A percentile compares a stretch with the other conserved stretches of the same genome.
phyloP scores from a whole-genome alignment of 2,888 invertebrate species.

The Torymus aiolomorphi region DNA sequence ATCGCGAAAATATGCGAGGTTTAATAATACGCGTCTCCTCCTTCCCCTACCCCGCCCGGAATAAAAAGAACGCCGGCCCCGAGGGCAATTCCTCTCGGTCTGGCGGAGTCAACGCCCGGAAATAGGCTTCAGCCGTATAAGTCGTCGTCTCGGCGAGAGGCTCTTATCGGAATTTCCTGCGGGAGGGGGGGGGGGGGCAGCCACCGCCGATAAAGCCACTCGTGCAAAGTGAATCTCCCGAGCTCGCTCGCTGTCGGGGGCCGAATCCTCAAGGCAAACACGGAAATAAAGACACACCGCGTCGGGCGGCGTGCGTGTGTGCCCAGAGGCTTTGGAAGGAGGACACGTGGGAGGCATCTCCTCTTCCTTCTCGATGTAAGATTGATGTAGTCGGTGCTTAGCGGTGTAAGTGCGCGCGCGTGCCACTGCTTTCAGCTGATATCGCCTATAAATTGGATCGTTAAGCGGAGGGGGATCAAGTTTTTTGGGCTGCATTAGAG shows the following conservation, averaged over 20 bases:
- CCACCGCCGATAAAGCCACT: slow-evolving; percentile 39
- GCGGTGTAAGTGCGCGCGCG: no score
- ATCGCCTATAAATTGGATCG: no score
- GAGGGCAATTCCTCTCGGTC: slow-evolving; percentile 27
- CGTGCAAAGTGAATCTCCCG: slow-evolving; percentile 41
- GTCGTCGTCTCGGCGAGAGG: not conserved
- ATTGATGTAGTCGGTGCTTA: no score
- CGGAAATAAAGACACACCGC: not conserved
- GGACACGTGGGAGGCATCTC: no score
- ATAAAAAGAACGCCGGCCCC: slow-evolving; percentile 7
- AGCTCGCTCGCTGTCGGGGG: not conserved
- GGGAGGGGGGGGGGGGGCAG: not conserved
- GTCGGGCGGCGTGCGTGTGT: no score
- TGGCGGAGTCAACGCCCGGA: slow-evolving; percentile 38
- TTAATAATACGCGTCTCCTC: slow-evolving; percentile 24
- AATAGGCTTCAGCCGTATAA: slow-evolving; percentile 27
- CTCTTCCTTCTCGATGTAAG: no score
- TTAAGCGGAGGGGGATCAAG: no score
- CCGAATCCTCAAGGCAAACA: slow-evolving; percentile 43
- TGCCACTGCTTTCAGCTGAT: no score
- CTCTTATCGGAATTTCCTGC: slow-evolving; percentile 47
- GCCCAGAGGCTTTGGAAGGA: no score
- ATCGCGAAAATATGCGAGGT: slow-evolving; percentile 30
- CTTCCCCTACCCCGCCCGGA: not conserved
- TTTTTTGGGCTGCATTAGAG: no score